Percentiles rank a stretch among this genome's conserved stretches.
These are phyloP conservation scores for Tautogolabrus adspersus DNA, from an alignment of 2,113 vertebrate genomes.

Conservation along the genomic window DNA sequence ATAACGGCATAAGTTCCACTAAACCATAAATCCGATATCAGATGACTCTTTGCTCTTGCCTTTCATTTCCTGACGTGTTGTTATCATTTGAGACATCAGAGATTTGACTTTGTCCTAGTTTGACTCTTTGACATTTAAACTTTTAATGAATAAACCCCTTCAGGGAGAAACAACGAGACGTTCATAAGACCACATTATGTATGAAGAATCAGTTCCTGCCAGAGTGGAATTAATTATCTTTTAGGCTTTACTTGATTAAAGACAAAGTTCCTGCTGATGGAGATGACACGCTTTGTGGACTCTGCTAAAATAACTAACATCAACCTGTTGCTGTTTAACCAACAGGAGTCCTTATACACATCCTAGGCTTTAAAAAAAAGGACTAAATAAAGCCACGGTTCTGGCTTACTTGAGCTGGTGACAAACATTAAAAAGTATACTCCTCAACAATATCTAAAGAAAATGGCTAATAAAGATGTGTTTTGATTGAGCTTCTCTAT, in stretches of 20 bases:
- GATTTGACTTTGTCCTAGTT: constrained; percentile 34
- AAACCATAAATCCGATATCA: background rate
- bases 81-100: constrained; percentile 5
- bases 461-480: background rate
- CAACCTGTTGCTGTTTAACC: background rate
- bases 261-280: constrained; percentile 1
- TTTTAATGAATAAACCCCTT: constrained; percentile 50
- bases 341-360: background rate
- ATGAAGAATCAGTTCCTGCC: constrained; percentile 45
- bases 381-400: background rate
- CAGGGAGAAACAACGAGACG: constrained; percentile 16
- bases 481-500: too few species aligned
- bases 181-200: constrained; percentile 50
- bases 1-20: background rate
- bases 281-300: constrained; percentile 4
- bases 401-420: constrained; percentile 4
- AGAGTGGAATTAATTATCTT: constrained; percentile 37
- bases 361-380: background rate
- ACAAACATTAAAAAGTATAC: constrained; percentile 1
- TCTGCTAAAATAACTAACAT: background rate
- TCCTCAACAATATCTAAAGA: background rate
- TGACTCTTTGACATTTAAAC: constrained; percentile 58
- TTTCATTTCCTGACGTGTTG: constrained; percentile 16
- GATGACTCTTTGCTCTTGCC: background rate
- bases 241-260: constrained; percentile 27